A percentile compares a stretch with the other conserved stretches of the same genome.
Conservation (phyloP, 2,888 invertebrate species). For the Mimumesa dahlbomi region DNA sequence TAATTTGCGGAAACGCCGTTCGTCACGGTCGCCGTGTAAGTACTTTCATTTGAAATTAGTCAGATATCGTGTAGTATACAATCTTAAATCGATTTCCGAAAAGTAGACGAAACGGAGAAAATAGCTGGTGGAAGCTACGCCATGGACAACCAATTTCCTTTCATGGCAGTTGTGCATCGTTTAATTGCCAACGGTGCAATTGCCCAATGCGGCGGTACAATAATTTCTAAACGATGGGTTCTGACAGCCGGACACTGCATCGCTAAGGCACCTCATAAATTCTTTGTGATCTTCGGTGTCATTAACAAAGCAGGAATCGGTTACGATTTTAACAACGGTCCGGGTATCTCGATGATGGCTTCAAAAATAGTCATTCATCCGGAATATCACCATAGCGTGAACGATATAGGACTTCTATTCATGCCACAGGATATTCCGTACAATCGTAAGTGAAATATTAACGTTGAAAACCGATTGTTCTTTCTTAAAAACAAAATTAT, state of each 20-base stretch:
- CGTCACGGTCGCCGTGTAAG: neutral
- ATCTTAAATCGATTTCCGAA: no score
- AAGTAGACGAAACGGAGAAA: conserved; percentile 22
- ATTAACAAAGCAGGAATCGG: conserved; percentile 52
- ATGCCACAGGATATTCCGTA: conserved; percentile 61
- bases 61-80: no score
- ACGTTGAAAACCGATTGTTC: neutral
- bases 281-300: conserved; percentile 59
- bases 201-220: conserved; percentile 60
- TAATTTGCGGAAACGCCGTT: neutral
- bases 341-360: conserved; percentile 59
- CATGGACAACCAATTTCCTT: conserved; percentile 59
- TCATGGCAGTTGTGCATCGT: conserved; percentile 64
- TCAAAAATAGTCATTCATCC: conserved; percentile 49
- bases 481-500: neutral
- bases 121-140: conserved; percentile 58
- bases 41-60: neutral
- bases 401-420: conserved; percentile 60
- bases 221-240: conserved; percentile 63
- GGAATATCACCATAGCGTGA: conserved; percentile 27
- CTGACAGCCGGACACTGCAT: conserved; percentile 65
- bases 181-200: conserved; percentile 33
- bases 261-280: conserved; percentile 30
- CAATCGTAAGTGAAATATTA: conserved; percentile 39
- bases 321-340: conserved; percentile 47